Evolutionary conservation across 2,888 invertebrate genomes (phyloP).

Genomic region (Amblyteles armatorius): DNA sequence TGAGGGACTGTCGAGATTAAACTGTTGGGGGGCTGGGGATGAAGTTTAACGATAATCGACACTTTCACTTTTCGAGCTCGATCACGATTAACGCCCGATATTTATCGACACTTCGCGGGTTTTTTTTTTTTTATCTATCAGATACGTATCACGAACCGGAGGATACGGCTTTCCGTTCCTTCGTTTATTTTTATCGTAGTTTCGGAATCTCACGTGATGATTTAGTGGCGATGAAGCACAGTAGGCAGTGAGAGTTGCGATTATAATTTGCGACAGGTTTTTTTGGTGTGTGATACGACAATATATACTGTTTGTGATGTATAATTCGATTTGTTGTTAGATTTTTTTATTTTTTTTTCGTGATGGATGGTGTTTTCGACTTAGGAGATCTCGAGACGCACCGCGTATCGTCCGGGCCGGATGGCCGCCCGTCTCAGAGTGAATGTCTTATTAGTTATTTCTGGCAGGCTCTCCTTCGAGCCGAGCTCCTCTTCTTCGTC

Average conservation of each 20-base stretch:
- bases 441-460: conserved; percentile 85
- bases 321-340: conserved; percentile 36
- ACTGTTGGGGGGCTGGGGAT: conserved; percentile 12
- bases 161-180: conserved; percentile 36
- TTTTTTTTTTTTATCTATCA: conserved; percentile 3
- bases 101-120: conserved; percentile 37
- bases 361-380: conserved; percentile 63
- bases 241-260: conserved; percentile 34
- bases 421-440: conserved; percentile 84
- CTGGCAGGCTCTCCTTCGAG: conserved; percentile 79
- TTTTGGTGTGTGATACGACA: conserved; percentile 21
- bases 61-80: conserved; percentile 64
- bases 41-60: conserved; percentile 41
- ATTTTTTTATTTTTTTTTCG: conserved; percentile 49
- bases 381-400: conserved; percentile 78
- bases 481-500: conserved; percentile 67
- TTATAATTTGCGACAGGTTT: conserved; percentile 21
- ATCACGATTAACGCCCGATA: conserved; percentile 23
- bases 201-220: conserved; percentile 53
- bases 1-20: not conserved
- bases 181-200: conserved; percentile 21
- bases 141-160: conserved; percentile 48
- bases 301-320: conserved; percentile 23
- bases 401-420: conserved; percentile 84
- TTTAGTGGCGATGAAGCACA: conserved; percentile 55